Conservation (phyloP, 2,113 vertebrate genomes). For the Candoia aspera region DNA sequence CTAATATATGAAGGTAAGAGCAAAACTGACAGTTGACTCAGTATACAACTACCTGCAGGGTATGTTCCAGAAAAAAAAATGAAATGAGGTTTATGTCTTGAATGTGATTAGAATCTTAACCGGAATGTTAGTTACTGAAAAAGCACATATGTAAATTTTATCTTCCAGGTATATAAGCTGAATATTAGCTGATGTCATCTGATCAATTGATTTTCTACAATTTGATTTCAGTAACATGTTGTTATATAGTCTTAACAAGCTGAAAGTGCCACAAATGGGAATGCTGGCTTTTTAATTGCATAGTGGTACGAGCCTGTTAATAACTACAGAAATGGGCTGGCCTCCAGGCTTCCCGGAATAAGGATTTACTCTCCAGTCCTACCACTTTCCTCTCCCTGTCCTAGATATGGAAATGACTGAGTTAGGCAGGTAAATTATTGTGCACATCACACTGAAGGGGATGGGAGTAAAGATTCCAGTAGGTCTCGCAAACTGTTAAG, state of each 20-base stretch:
- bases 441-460: not conserved
- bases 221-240: not conserved
- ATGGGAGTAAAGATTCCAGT: not conserved
- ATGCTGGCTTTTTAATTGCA: not conserved
- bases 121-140: not conserved
- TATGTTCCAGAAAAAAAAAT: not conserved
- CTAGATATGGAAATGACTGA: not conserved
- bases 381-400: not conserved
- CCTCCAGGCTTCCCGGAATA: not conserved
- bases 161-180: not conserved
- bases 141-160: not conserved
- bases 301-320: not conserved
- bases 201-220: not conserved
- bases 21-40: not conserved
- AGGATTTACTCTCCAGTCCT: not conserved
- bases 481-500: not conserved
- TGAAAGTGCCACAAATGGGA: not conserved
- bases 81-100: not conserved
- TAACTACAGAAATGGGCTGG: not conserved
- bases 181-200: not conserved
- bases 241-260: not conserved
- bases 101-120: not conserved
- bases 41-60: not conserved
- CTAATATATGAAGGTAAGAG: not conserved
- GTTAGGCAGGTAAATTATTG: not conserved